Evolutionary conservation across 1,140 invertebrate species (phyloP).

Genomic region (Alviniconcha marisindica): DNA sequence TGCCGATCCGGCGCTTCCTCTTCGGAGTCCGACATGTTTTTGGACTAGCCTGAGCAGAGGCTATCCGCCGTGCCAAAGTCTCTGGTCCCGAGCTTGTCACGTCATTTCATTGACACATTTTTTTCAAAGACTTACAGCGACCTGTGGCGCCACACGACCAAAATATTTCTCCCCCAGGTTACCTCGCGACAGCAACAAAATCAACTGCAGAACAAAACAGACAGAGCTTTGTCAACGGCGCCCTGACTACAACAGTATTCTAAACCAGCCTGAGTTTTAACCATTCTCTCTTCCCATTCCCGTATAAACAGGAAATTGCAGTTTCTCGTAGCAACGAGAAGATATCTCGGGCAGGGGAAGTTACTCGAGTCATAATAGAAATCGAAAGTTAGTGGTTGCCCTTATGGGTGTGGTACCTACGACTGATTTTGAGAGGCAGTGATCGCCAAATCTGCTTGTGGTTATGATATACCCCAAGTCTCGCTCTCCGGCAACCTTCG

Average conservation of each 20-base stretch:
- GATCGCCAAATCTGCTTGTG: too few relatives aligned
- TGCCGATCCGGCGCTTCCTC: constrained; percentile 80
- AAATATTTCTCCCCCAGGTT: background rate
- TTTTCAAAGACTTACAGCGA: too few relatives aligned
- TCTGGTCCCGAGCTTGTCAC: background rate
- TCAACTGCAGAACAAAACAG: background rate
- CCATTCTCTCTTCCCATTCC: background rate
- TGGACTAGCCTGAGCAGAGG: background rate
- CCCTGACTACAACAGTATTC: background rate
- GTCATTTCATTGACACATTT: background rate
- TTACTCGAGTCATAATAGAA: background rate
- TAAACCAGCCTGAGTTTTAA: background rate
- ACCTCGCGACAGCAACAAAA: background rate
- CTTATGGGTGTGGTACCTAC: too few relatives aligned
- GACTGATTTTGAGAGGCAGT: too few relatives aligned
- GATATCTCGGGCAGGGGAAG: constrained; percentile 12
- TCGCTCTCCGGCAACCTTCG: too few relatives aligned
- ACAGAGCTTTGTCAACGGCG: background rate
- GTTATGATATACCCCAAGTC: too few relatives aligned
- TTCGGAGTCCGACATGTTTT: constrained; percentile 78
- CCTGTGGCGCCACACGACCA: background rate
- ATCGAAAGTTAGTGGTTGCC: background rate
- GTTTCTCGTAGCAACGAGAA: constrained; percentile 28
- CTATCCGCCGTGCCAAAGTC: background rate
- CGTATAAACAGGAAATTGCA: constrained; percentile 2